These are phyloP conservation scores for Drosophila virilis DNA, from an alignment of 1,140 invertebrate species.

Conservation along the genomic window DNA sequence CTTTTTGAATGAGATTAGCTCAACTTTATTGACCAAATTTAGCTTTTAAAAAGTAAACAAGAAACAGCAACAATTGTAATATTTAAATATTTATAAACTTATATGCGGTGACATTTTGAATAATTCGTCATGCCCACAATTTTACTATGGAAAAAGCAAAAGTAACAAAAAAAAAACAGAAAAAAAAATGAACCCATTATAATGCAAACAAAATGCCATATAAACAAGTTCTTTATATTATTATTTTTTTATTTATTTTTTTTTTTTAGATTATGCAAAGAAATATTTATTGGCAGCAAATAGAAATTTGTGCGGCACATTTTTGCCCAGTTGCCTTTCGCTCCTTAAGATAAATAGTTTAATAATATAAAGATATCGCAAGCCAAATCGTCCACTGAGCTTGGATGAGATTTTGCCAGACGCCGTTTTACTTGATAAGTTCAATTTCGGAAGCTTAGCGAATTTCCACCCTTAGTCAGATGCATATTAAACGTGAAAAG, in stretches of 20 bases:
- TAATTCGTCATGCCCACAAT: conserved; percentile 3
- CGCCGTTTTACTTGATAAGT: conserved; percentile 11
- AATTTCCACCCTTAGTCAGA: conserved; percentile 10
- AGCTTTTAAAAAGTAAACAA: conserved; percentile 48
- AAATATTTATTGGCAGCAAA: conserved; percentile 11
- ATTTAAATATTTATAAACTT: conserved; percentile 13
- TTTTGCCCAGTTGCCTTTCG: conserved; percentile 32
- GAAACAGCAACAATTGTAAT: conserved; percentile 31
- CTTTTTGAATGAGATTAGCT: conserved; percentile 45
- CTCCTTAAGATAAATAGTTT: conserved; percentile 22
- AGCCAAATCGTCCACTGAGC: conserved; percentile 19
- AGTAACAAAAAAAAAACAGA: neutral
- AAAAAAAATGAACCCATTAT: neutral
- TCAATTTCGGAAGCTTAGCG: conserved; percentile 15
- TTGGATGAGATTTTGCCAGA: conserved; percentile 15
- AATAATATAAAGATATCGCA: conserved; percentile 16
- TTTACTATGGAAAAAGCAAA: conserved; percentile 1
- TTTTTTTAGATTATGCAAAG: conserved; percentile 16
- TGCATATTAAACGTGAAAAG: conserved; percentile 2
- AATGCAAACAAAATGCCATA: conserved; percentile 7
- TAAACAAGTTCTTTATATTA: neutral
- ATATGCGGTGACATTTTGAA: conserved; percentile 9
- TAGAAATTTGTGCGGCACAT: conserved; percentile 7
- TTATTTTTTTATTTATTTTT: too few species aligned
- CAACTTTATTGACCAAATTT: conserved; percentile 48